phyloP scores from a whole-genome alignment of 2,888 invertebrate species.

The Chrysolina haemoptera region DNA sequence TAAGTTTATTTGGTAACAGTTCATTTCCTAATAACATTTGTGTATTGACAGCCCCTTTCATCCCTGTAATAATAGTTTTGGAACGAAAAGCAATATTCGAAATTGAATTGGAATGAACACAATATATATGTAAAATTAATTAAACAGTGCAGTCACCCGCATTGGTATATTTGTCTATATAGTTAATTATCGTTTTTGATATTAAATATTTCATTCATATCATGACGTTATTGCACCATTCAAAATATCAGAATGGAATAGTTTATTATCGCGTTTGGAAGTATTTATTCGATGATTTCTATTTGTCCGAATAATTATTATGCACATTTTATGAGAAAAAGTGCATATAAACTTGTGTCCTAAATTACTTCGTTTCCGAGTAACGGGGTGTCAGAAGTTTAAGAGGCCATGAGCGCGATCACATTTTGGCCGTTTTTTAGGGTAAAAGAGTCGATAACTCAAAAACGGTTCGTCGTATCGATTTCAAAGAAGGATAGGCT shows the following conservation, averaged over 20 bases:
- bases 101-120: background rate
- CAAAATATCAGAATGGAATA: background rate
- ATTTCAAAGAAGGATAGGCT: too few relatives aligned
- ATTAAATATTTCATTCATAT: constrained; percentile 3
- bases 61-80: background rate
- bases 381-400: too few relatives aligned
- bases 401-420: too few relatives aligned
- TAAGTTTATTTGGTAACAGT: background rate
- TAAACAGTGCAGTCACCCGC: constrained; percentile 2
- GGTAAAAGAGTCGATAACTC: too few relatives aligned
- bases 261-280: background rate
- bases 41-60: background rate
- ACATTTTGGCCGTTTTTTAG: too few relatives aligned
- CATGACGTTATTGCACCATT: background rate
- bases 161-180: constrained; percentile 7
- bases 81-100: background rate
- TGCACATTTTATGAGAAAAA: too few relatives aligned
- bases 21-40: constrained; percentile 5
- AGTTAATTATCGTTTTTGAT: background rate
- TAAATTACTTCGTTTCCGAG: too few relatives aligned
- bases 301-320: background rate
- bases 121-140: background rate
- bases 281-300: background rate
- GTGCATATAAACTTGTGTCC: too few relatives aligned
- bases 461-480: too few relatives aligned